Conservation (phyloP, 2,113 vertebrate species). For the Ptychochromis oligacanthus region DNA sequence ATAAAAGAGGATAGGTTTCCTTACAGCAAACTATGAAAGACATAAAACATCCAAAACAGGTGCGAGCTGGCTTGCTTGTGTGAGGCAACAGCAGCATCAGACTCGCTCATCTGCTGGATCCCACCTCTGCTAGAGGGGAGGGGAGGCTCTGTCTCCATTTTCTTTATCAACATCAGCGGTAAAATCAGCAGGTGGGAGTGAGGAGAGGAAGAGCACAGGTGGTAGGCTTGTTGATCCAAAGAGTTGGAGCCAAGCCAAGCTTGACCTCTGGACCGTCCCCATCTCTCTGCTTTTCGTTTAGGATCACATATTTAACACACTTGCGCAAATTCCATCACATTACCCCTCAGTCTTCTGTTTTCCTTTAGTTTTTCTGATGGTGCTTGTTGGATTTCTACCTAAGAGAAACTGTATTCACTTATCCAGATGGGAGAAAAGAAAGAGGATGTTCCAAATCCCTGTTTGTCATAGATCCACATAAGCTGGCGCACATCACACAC, state of each 20-base stretch:
- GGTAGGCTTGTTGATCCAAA: conserved; percentile 56
- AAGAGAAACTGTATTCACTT: neutral
- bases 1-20: neutral
- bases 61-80: neutral
- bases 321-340: neutral
- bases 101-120: conserved; percentile 9
- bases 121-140: neutral
- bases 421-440: neutral
- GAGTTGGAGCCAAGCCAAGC: conserved; percentile 38
- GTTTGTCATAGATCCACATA: conserved; percentile 15
- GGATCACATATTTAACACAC: neutral
- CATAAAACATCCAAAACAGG: neutral
- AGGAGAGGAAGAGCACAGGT: conserved; percentile 48
- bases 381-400: neutral
- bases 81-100: neutral
- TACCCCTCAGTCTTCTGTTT: neutral
- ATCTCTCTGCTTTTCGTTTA: neutral
- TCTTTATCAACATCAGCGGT: conserved; percentile 36
- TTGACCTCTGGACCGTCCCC: conserved; percentile 13
- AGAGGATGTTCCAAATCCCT: neutral
- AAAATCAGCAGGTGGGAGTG: conserved; percentile 32
- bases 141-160: conserved; percentile 27
- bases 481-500: neutral
- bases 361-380: neutral
- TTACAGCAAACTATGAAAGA: neutral